Evolutionary conservation across 2,888 invertebrate species (phyloP).

Genomic region (Biston betularia): DNA sequence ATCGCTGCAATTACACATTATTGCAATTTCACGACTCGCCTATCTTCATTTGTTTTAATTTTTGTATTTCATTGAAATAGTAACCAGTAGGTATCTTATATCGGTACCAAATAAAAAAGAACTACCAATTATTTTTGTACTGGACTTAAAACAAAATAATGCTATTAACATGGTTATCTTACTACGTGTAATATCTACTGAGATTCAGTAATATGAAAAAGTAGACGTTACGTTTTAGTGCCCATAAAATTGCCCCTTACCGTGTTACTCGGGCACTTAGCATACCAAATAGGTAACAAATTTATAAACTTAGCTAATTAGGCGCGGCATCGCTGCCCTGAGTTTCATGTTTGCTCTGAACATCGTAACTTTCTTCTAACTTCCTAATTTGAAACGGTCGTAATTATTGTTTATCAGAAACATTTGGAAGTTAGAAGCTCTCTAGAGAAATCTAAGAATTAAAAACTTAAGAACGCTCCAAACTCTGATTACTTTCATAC

Average conservation of each 20-base stretch:
- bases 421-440: conserved; percentile 57
- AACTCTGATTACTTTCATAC: neutral
- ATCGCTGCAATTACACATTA: too few species aligned
- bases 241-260: conserved; percentile 57
- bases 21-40: too few species aligned
- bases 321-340: conserved; percentile 61
- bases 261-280: conserved; percentile 69
- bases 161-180: conserved; percentile 28
- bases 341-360: conserved; percentile 76
- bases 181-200: neutral
- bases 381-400: conserved; percentile 73
- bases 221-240: conserved; percentile 52
- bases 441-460: conserved; percentile 55
- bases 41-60: too few species aligned
- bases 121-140: too few species aligned
- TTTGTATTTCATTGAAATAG: too few species aligned
- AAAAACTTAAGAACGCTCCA: conserved; percentile 35
- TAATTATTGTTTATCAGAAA: conserved; percentile 72
- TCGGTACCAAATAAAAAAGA: too few species aligned
- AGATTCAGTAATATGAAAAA: conserved; percentile 52
- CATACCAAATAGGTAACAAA: conserved; percentile 83
- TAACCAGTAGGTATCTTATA: too few species aligned
- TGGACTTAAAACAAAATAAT: too few species aligned
- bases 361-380: conserved; percentile 68
- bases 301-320: conserved; percentile 82